Base-by-base conservation (phyloP, 2,797 vertebrate genomes). In the Syngnathus acus region DNA sequence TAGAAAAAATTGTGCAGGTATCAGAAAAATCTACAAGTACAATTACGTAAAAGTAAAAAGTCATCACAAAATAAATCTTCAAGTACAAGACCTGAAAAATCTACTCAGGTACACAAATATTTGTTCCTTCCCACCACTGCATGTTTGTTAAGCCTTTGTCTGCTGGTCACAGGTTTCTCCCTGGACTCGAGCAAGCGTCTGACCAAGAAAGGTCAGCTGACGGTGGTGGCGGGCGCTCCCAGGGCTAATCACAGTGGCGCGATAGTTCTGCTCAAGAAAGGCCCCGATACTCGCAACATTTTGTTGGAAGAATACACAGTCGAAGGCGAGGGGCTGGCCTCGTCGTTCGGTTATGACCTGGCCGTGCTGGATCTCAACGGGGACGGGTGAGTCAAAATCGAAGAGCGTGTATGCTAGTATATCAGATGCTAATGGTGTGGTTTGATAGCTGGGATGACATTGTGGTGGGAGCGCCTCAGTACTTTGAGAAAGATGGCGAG, bases 301-400 rank as follows among this genome's bases (percentile, higher is more conserved):
- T 23, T 92, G 43, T 0, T 75, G 0, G 70, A 90, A 0, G 94
- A 95, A 77, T 82, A 90, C 83, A 92, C 90, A 63, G 90, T 99
- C 68, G 89, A 95, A 55, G 97, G 97, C 21, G 91, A 95, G 76
- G 97, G 93, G 5, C 89, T 99, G 68, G 95, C 95, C 4, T 99
- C 97, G 7, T 98, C 97, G 0, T 99, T 98, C 1, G 97, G 97
- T 78, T 99, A 98, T 10, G 97, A 98, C 26, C 89, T 99, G 72
- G 79, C 97, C 2, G 94, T 98, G 64, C 89, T 95, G 69, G 97
- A 99, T 82, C 92, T 98, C 73, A 98, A 98, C 58, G 81, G 53
- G 45, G 97, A 99, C 11, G 90, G 93, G 96, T 98, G 88, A 79
- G 93, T 65, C 32, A 51, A 3, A 0, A 42, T 1, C 51, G 11